Conservation (phyloP, 2,797 vertebrate genomes). For the Crypturellus tataupa region DNA sequence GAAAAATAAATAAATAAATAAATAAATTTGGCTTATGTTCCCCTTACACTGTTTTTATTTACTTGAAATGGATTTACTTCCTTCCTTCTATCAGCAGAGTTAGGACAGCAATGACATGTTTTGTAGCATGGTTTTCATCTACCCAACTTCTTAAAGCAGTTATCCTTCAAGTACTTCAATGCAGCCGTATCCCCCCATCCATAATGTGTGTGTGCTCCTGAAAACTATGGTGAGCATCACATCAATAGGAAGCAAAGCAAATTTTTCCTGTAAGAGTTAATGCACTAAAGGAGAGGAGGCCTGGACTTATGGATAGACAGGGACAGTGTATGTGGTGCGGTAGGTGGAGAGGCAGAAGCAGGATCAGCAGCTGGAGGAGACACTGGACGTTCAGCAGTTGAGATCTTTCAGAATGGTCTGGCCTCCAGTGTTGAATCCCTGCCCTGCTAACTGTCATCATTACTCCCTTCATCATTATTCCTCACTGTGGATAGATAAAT, state of each 20-base stretch:
- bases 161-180: neutral
- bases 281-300: neutral
- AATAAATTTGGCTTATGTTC: neutral
- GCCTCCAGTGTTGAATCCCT: neutral
- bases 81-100: neutral
- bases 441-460: neutral
- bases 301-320: neutral
- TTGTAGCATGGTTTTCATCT: neutral
- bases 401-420: neutral
- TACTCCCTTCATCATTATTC: neutral
- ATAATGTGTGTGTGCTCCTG: rapidly evolving
- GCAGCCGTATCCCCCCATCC: neutral
- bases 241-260: neutral
- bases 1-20: neutral
- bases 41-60: rapidly evolving
- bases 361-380: neutral
- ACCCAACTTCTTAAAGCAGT: neutral
- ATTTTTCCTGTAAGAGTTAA: neutral
- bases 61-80: neutral
- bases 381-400: neutral
- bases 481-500: neutral
- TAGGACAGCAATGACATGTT: neutral
- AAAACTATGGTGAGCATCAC: neutral
- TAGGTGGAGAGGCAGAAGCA: neutral
- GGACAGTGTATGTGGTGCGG: neutral